Evolutionary conservation across 2,888 invertebrate genomes (phyloP), one percentile per base, ranked within the genome.

Genomic region (Drosophila rellima): DNA sequence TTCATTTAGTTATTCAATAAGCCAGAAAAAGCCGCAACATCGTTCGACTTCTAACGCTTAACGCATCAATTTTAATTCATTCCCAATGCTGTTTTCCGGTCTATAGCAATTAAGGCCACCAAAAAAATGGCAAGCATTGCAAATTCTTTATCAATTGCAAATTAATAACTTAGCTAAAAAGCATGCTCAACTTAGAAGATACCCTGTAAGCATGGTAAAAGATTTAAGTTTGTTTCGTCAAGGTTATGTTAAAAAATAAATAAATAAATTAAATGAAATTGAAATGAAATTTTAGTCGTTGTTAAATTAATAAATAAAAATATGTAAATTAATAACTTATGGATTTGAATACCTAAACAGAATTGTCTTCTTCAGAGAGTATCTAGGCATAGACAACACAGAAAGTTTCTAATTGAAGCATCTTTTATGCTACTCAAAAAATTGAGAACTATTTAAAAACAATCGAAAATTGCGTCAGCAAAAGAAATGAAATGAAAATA

Each of bases 381-480:
- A 63, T 39, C 1, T 1, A n/a, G 15, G 44, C 50, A 29, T 29
- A 65, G 59, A 59, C 39, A 59, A 56, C 26, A 18, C 33, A 7
- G n/a, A n/a, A n/a, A 15, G 33, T 47, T 18, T 18, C 48, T 35
- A 45, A 76, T 59, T 61, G 42, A 61, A 40, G 51, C 37, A 40
- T 44, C 48, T 48, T 35, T 13, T 35, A 20, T 65, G 67, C 47
- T 47, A 60, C 50, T 39, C 39, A 17, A 40, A 40, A 4, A 11
- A 13, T 5, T n/a, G 11, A 31, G 65, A 70, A 63, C 66, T 63
- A 72, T 77, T 78, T 56, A 65, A 82, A 74, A 75, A 75, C 86
- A 80, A 82, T 85, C 70, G 70, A 88, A 78, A 78, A 70, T 78
- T 88, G 66, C 83, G 83, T 85, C 83, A 84, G 86, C 83, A 73